Base-by-base conservation (phyloP, 2,888 invertebrate genomes). In the Pristionchus entomophagus region DNA sequence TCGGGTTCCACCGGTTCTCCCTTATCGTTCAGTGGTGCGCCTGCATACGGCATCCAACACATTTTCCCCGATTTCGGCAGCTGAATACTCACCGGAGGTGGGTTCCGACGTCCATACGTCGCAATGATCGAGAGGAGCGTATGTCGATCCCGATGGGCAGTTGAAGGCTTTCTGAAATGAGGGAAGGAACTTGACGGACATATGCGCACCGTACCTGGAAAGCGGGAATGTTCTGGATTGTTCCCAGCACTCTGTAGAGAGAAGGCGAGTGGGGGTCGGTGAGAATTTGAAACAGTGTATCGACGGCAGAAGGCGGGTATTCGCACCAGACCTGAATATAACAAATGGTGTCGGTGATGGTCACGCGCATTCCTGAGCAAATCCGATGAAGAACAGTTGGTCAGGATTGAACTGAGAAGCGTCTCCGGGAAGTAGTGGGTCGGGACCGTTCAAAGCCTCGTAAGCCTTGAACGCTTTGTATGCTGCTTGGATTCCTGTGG, bases 401-500 rank as follows among this genome's bases (percentile, higher is more conserved):
- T 92, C 92, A 78, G 92, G 89, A 17, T 88, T 90, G 89, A 92
- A 92, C 38, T 89, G 87, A 8, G 88, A 86, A 65, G 89, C 87
- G 38, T 89, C 65, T 78, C 90, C 92, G 14, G 92, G 90, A 8
- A 92, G 88, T 0, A 88, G 90, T 59, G 91, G 89, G 59, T 92
- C 92, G 14, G 89, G 90, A 51, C 92, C 91, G 49, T 89, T 87
- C 26, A 91, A 86, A 3, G 88, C 87, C 65, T 89, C 87, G 81
- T 91, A 91, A 0, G 86, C 87, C 5, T 88, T 86, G 89, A 89
- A 92, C 45, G 92, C 92, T 29, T 88, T 87, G 89, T 88, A 92
- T 4, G 92, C 91, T 10, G 91, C 88, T 53, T 91, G 91, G 62
- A 92, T 87, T 2, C 94, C 94, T 49, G 94, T 93, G 89, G 94